A percentile compares a stretch with the other conserved stretches of the same genome.
Evolutionary conservation across 2,113 vertebrate species (phyloP).

Genomic region (Alosa alosa): DNA sequence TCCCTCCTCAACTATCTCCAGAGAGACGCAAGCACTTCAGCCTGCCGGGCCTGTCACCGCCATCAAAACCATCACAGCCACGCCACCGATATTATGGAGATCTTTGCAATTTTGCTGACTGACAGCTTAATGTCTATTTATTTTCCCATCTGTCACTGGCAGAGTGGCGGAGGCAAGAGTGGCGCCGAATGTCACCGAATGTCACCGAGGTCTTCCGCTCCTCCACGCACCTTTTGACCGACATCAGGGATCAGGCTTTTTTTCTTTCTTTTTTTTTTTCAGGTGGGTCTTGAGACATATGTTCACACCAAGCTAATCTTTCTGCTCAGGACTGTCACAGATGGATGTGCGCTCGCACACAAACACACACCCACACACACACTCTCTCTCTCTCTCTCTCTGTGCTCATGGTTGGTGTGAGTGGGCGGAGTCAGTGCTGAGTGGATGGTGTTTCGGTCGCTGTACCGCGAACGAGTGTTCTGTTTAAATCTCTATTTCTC

Average conservation of each 20-base stretch:
- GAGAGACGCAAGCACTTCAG: not conserved
- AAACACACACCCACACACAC: not conserved
- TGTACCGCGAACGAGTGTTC: too few relatives aligned
- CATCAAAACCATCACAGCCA: not conserved
- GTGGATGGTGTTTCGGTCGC: too few relatives aligned
- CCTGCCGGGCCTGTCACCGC: not conserved
- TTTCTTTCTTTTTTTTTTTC: not conserved
- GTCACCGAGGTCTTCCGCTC: not conserved
- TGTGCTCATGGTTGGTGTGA: too few relatives aligned
- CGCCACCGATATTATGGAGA: constrained; percentile 59
- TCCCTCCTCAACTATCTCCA: not conserved
- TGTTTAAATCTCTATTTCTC: too few relatives aligned
- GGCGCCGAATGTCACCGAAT: constrained; percentile 32
- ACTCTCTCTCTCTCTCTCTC: not conserved
- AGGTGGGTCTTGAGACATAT: not conserved
- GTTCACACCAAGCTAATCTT: not conserved
- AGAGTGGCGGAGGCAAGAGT: constrained; percentile 60
- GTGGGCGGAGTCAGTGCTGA: too few relatives aligned
- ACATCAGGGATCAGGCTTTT: constrained; percentile 36
- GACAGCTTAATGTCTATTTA: constrained; percentile 90
- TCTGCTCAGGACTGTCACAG: not conserved
- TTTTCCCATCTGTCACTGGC: constrained; percentile 81
- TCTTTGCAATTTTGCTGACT: constrained; percentile 85
- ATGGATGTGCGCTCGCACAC: not conserved
- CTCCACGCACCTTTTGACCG: constrained; percentile 14